These are phyloP conservation scores for Sparidentex hasta DNA, from an alignment of 2,797 vertebrate genomes.

Conservation along the genomic window DNA sequence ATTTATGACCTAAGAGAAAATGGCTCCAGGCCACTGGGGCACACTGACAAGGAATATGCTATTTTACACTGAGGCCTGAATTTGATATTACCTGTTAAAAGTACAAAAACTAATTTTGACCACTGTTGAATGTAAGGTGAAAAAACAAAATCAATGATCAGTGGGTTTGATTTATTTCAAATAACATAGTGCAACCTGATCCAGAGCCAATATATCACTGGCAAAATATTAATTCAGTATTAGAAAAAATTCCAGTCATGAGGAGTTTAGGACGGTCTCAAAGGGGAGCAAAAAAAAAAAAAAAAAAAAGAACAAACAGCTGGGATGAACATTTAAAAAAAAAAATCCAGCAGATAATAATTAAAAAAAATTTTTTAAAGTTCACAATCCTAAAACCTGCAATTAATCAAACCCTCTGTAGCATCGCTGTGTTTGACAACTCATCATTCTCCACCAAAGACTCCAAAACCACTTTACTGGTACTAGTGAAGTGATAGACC, in stretches of 20 bases:
- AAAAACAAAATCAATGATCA: slow-evolving; percentile 45
- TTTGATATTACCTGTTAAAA: slow-evolving; percentile 23
- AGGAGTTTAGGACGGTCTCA: slow-evolving; percentile 4
- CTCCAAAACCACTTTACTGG: background rate
- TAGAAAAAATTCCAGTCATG: slow-evolving; percentile 21
- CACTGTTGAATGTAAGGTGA: slow-evolving; percentile 3
- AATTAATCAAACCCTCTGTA: slow-evolving; percentile 2
- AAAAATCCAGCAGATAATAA: slow-evolving; percentile 8
- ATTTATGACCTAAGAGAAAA: slow-evolving; percentile 72
- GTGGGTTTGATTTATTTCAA: slow-evolving; percentile 62
- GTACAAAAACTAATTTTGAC: slow-evolving; percentile 19
- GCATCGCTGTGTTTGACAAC: background rate
- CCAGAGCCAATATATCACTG: slow-evolving; percentile 14
- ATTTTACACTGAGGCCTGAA: slow-evolving; percentile 23
- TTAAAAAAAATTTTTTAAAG: background rate
- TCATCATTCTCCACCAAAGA: background rate
- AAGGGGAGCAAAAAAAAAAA: slow-evolving; percentile 1
- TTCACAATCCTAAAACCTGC: background rate
- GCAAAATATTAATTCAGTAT: slow-evolving; percentile 29
- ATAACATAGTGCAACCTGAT: slow-evolving; percentile 36
- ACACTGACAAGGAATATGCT: slow-evolving; percentile 25
- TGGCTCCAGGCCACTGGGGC: slow-evolving; percentile 31
- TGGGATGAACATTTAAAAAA: background rate
- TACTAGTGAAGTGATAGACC: background rate
- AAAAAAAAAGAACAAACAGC: background rate